phyloP scores from a whole-genome alignment of 2,888 invertebrate species.

The Tortrix viridana region DNA sequence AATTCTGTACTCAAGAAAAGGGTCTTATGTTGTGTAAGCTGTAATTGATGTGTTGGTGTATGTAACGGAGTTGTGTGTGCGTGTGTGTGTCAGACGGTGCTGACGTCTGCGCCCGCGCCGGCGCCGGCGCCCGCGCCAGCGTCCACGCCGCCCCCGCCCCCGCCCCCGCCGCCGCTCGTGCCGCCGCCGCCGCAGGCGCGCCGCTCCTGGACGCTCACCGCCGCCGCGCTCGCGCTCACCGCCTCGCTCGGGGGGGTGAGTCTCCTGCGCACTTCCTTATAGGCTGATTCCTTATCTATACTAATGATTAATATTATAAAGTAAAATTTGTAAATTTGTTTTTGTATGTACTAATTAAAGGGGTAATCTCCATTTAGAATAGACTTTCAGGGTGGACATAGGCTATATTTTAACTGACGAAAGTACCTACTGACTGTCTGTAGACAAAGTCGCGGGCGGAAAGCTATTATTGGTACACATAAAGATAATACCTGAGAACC shows the following conservation, averaged over 20 bases:
- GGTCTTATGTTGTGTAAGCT: not conserved
- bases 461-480: too few relatives aligned
- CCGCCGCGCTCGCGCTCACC: constrained; percentile 67
- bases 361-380: too few relatives aligned
- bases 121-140: constrained; percentile 21
- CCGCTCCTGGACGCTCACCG: constrained; percentile 54
- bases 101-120: constrained; percentile 41
- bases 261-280: constrained; percentile 15
- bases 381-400: too few relatives aligned
- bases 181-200: constrained; percentile 50
- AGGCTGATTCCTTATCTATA: too few relatives aligned
- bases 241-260: constrained; percentile 71
- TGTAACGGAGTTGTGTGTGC: constrained; percentile 6
- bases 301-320: not conserved
- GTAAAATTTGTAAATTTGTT: not conserved
- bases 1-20: not conserved
- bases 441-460: too few relatives aligned
- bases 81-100: constrained; percentile 49
- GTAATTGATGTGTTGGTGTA: not conserved
- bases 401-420: too few relatives aligned
- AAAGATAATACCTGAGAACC: too few relatives aligned
- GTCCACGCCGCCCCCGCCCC: constrained; percentile 48
- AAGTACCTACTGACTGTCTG: too few relatives aligned
- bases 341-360: too few relatives aligned
- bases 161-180: constrained; percentile 43